Base-by-base conservation (phyloP, 2,113 vertebrate genomes). In the Penelope pileata region DNA sequence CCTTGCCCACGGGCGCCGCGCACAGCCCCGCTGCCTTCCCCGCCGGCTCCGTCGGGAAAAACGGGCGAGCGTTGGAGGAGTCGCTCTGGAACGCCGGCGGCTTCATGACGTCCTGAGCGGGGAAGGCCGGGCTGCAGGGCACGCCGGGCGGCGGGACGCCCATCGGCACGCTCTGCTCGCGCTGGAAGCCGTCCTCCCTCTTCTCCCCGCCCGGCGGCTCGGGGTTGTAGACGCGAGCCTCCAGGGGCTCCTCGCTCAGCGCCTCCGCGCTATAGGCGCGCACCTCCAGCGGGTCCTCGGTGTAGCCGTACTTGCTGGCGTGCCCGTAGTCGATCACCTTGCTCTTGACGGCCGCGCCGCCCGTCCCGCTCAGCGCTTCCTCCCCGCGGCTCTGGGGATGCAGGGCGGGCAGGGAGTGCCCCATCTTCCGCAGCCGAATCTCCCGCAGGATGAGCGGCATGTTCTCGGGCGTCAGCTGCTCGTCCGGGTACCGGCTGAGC, bases 241-340 rank as follows among this genome's bases (percentile, higher is more conserved):
- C 98, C 8, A 97, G 77, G 6, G 98, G 97, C 5, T 98, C 96
- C 86, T 98, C 98, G 3, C 95, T 70, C 24, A 95, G 95, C 13
- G 63, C 95, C 12, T 98, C 96, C 45, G 83, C 85, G 69, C 86
- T 80, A 72, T 96, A 98, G 19, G 90, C 84, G 17, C 27, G 66
- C 48, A 96, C 95, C 73, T 98, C 98, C 15, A 97, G 81, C 3
- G 97, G 98, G 64, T 98, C 96, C 75, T 97, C 98, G 3, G 96
- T 87, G 79, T 97, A 98, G 7, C 97, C 98, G 15, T 98, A 99
- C 93, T 99, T 99, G n/a, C 98, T 98, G 24, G 98, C 98, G 68
- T 99, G 99, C 92, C 99, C 99, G 43, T 99, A 99, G 92, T 99
- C 99, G 56, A 99, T 99, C 23, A 99, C 98, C 95, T 99, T 99